Percentiles rank a stretch among this genome's conserved stretches.
Conservation (phyloP, 1,140 invertebrate genomes). For the Sarcophaga bullata region DNA sequence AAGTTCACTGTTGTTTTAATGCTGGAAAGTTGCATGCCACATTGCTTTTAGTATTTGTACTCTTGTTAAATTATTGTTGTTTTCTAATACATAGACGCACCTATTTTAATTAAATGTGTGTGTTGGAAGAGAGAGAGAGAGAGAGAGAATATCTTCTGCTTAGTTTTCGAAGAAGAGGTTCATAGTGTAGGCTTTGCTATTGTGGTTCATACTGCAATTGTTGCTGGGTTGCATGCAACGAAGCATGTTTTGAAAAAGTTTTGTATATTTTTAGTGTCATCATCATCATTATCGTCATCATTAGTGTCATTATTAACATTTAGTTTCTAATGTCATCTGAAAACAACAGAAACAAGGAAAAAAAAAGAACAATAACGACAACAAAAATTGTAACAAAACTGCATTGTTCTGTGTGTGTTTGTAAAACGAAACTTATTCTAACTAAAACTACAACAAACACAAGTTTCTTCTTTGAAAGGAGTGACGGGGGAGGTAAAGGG, state of each 20-base stretch:
- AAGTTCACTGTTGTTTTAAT: not conserved
- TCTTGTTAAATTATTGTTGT: not conserved
- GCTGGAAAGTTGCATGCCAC: not conserved
- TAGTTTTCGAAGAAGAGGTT: conserved; percentile 7
- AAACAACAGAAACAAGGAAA: no score
- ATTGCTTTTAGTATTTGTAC: not conserved
- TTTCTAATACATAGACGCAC: not conserved
- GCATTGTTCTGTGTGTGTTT: not conserved
- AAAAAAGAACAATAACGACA: no score
- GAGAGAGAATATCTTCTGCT: not conserved
- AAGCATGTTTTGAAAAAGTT: not conserved
- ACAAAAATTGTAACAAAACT: not conserved
- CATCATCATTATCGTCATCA: conserved; percentile 22
- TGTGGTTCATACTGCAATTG: not conserved
- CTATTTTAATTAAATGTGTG: not conserved
- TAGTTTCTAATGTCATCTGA: conserved; percentile 2
- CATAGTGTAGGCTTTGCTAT: not conserved
- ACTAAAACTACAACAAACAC: not conserved
- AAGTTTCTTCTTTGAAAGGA: no score
- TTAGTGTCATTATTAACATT: conserved; percentile 24
- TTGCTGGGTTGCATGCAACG: not conserved
- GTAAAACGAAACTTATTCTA: not conserved
- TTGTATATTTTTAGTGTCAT: not conserved
- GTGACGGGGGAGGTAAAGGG: no score
- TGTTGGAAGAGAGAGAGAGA: not conserved